Conservation (phyloP, 2,888 invertebrate species). For the Melolontha melolontha region DNA sequence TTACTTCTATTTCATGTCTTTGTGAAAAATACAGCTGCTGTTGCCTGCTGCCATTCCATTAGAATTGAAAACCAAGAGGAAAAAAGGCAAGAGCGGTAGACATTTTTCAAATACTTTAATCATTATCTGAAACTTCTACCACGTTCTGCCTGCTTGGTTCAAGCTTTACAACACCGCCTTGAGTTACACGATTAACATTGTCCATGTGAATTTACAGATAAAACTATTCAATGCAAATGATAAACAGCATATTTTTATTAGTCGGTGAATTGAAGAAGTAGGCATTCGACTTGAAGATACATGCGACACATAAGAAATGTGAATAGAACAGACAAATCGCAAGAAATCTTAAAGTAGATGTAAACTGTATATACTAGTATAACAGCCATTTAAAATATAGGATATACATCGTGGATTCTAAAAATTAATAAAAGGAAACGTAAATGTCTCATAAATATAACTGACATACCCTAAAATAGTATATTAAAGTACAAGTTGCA, state of each 20-base stretch:
- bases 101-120: conserved; percentile 6
- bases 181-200: conserved; percentile 36
- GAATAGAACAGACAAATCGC: conserved; percentile 24
- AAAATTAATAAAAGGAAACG: no score
- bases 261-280: conserved; percentile 15
- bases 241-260: conserved; percentile 33
- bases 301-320: conserved; percentile 23
- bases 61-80: conserved; percentile 12
- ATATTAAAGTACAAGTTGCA: no score
- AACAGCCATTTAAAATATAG: no score
- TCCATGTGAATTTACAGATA: conserved; percentile 35
- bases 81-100: not conserved
- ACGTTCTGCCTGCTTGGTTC: not conserved
- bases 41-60: conserved; percentile 13
- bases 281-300: conserved; percentile 12
- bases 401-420: no score
- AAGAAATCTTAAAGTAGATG: not conserved
- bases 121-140: conserved; percentile 10
- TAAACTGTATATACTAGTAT: no score
- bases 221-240: conserved; percentile 36
- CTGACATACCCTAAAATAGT: no score
- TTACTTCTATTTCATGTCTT: conserved; percentile 18
- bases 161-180: conserved; percentile 17
- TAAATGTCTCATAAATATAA: no score
- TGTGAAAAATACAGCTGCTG: conserved; percentile 14